Base-by-base conservation (phyloP, 2,113 vertebrate species). In the Dromiciops gliroides region DNA sequence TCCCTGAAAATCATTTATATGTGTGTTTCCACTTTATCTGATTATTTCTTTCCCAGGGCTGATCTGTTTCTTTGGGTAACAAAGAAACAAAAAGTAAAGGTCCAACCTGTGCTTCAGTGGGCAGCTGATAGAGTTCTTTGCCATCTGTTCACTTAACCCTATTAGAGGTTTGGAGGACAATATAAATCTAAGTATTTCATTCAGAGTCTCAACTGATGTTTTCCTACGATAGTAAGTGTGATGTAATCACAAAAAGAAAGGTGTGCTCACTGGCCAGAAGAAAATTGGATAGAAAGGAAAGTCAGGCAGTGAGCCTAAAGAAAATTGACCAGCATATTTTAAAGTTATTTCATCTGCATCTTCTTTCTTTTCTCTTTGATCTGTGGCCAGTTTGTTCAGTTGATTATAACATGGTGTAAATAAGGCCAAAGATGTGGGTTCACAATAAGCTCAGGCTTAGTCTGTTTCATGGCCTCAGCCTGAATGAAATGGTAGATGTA, bases 41-140 rank as follows among this genome's bases (percentile, higher is more conserved):
- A 48, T 50, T 48, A 56, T 89, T 89, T 51, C 56, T 49, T 92
- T 88, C 49, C 10, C 56, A 31, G 22, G 44, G 44, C 28, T 90
- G n/a, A 24, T 50, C 50, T 95, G 89, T 48, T 67, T 31, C 28
- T 95, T 51, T 67, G 51, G 67, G n/a, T 93, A 51, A 12, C 4
- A 14, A 0, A 51, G n/a, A 94, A 94, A 67, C 37, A 53, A 95
- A 95, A 52, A 90, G 94, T 90, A 88, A 90, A 83, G 19, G n/a
- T 83, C 67, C 67, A 92, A 53, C 1, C 0, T 44, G 53, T 49
- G 26, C 31, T 10, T 19, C 67, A 7, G 26, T 4, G 28, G 6
- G 6, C 51, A 0, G 50, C 2, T 75, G 67, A 48, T 26, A 52
- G 14, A 83, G 56, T 44, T 83, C 67, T 83, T 44, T 22, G 89